Evolutionary conservation across 2,113 vertebrate species (phyloP), one percentile per base, ranked within the genome.

Genomic region (Pollachius pollachius): DNA sequence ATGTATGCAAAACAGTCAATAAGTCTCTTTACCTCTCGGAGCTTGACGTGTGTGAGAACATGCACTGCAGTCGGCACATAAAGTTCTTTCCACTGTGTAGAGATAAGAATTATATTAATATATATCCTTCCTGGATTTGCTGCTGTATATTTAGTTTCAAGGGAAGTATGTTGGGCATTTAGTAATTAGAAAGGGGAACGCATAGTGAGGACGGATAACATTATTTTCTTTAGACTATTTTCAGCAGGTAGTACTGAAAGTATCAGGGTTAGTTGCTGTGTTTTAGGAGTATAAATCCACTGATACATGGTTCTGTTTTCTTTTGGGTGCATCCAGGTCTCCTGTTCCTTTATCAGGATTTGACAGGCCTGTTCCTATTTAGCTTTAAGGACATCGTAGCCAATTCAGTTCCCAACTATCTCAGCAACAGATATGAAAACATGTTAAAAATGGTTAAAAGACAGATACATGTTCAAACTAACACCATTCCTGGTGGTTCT

Each of bases 21-120:
- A 83, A 81, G 75, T 76, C 67, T 81, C 64, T 85, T 89, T 85
- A 92, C 90, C 90, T 92, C 85, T 92, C 90, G 5, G 79, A 81
- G 78, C 86, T 34, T 0, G 90, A 88, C 3, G 90, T 85, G 72
- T 88, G 87, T 59, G 89, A 86, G 79, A 92, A 92, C 88, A 92
- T 88, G 80, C 87, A 91, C 85, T 92, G 91, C 64, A 93, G 85
- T 70, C 91, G 89, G 71, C 91, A 92, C 85, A 92, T 91, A 8
- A 93, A 89, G 88, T 89, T 91, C 82, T 92, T 92, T 81, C 91
- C 91, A 27, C 92, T 93, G 86, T 57, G 71, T 30, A 76, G 79
- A 87, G 71, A 90, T 72, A 73, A 83, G 62, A 86, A 71, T 79
- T 41, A 25, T 69, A 70, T 82, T 6, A 74, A 65, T 72, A 64